Percentiles rank a stretch among this genome's conserved stretches.
These are phyloP conservation scores for Nebria salina DNA, from an alignment of 2,888 invertebrate genomes.

Conservation along the genomic window DNA sequence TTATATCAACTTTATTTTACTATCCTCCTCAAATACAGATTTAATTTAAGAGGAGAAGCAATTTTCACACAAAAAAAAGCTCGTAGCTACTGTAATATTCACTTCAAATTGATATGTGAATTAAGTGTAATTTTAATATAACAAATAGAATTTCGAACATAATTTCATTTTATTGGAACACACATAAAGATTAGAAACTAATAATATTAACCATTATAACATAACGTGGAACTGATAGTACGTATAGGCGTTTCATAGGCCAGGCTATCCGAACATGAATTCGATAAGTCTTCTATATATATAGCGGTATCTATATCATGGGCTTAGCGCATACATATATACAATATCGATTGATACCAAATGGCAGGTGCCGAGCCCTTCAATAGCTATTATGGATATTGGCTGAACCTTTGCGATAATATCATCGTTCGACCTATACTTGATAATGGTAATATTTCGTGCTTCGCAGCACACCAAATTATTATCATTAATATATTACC, in stretches of 20 bases:
- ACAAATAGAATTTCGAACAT: not conserved
- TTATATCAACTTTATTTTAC: not conserved
- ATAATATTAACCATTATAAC: not conserved
- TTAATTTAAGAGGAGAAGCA: not conserved
- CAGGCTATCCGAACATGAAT: not conserved
- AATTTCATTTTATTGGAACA: not conserved
- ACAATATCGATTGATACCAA: slow-evolving; percentile 12
- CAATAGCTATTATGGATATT: slow-evolving; percentile 21
- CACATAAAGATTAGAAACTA: not conserved
- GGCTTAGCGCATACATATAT: not conserved
- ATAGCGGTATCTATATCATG: slow-evolving; percentile 9
- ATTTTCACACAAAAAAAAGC: not conserved
- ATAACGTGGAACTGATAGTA: not conserved
- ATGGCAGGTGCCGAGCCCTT: slow-evolving; percentile 19
- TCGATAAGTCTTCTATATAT: slow-evolving; percentile 13
- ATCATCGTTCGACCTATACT: slow-evolving; percentile 1
- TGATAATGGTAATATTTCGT: slow-evolving; percentile 19
- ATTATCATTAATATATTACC: slow-evolving; percentile 14
- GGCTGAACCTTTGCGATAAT: slow-evolving; percentile 16
- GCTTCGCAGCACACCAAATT: slow-evolving; percentile 8
- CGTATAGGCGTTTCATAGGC: not conserved
- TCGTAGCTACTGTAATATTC: too few relatives aligned
- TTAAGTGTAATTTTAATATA: not conserved
- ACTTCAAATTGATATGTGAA: not conserved
- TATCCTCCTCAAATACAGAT: not conserved